A percentile compares a stretch with the other conserved stretches of the same genome.
Conservation (phyloP, 2,113 vertebrate genomes). For the Pluvianellus socialis region DNA sequence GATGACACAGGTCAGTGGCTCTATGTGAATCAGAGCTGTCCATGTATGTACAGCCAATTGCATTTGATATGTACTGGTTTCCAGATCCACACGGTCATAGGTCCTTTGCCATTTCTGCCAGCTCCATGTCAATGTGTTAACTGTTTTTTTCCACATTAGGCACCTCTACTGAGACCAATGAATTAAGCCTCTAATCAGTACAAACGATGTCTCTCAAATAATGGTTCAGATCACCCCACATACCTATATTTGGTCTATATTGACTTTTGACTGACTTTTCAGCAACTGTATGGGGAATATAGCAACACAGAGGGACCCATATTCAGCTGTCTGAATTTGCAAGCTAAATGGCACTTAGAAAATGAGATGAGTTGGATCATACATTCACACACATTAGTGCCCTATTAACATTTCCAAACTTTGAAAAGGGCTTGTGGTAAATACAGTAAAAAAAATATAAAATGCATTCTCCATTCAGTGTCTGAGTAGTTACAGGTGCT, state of each 20-base stretch:
- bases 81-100: not conserved
- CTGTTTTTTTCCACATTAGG: not conserved
- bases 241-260: not conserved
- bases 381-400: not conserved
- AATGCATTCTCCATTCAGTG: not conserved
- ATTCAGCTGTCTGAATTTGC: not conserved
- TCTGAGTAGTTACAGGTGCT: not conserved
- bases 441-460: rapidly evolving
- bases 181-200: not conserved
- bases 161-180: not conserved
- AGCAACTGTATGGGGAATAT: not conserved
- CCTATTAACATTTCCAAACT: not conserved
- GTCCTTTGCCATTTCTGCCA: not conserved
- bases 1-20: rapidly evolving
- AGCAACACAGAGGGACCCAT: not conserved
- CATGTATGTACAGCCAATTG: not conserved
- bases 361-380: not conserved
- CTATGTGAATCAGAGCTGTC: not conserved
- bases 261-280: not conserved
- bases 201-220: not conserved
- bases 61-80: not conserved
- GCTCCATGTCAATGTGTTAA: not conserved
- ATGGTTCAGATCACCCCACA: not conserved
- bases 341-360: not conserved
- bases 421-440: not conserved